These are phyloP conservation scores for Trochalopteron elliotii DNA, from an alignment of 2,113 vertebrate genomes.

Conservation along the genomic window DNA sequence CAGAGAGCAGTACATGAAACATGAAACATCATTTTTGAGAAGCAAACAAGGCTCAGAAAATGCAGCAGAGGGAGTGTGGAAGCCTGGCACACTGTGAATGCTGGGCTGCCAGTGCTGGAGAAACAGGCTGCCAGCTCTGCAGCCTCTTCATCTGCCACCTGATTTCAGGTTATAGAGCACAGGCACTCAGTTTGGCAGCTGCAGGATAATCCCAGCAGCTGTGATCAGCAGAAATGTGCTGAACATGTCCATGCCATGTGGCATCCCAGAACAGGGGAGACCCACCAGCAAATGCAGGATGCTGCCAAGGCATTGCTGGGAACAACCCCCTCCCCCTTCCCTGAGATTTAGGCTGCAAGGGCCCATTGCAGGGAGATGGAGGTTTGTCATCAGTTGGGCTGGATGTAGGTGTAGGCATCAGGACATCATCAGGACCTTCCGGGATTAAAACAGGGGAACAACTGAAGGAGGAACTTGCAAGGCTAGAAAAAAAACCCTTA, in stretches of 20 bases:
- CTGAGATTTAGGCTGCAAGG: neutral
- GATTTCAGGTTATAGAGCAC: neutral
- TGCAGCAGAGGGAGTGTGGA: rapidly evolving
- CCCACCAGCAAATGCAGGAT: neutral
- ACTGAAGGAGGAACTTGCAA: neutral
- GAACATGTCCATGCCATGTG: neutral
- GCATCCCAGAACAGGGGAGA: neutral
- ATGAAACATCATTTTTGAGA: neutral
- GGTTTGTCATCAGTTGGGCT: neutral
- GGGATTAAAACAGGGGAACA: neutral
- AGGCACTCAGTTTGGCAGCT: neutral
- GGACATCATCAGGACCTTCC: neutral
- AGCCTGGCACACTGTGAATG: neutral
- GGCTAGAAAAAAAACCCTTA: neutral
- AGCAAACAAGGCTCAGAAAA: neutral
- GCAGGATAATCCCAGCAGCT: neutral
- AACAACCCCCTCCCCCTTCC: neutral
- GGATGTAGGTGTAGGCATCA: neutral
- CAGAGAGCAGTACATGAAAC: neutral
- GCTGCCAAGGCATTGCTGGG: neutral
- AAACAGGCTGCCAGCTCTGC: neutral
- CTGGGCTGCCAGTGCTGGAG: neutral
- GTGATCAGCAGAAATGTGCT: neutral
- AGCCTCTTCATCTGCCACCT: neutral
- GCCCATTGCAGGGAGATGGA: neutral